Evolutionary conservation across 2,113 vertebrate species (phyloP).

Genomic region (Oncorhynchus nerka): DNA sequence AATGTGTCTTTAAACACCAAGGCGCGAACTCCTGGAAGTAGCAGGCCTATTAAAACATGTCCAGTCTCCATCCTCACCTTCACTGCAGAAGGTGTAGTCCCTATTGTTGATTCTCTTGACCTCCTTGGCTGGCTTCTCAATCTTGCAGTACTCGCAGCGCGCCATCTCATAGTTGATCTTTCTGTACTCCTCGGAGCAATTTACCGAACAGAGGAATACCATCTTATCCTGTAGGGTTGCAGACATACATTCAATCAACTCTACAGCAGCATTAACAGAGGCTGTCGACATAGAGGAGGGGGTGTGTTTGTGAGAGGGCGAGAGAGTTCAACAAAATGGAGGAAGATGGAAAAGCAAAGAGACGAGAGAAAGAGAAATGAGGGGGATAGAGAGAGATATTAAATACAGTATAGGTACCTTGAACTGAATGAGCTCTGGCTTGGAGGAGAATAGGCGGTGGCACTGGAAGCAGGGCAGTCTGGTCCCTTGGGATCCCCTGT

Average conservation of each 20-base stretch:
- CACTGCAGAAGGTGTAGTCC: constrained; percentile 92
- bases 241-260: constrained; percentile 12
- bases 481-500: constrained; percentile 4
- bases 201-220: constrained; percentile 85
- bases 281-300: neutral
- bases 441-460: constrained; percentile 75
- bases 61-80: constrained; percentile 74
- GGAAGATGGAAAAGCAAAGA: too few species aligned
- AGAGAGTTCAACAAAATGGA: neutral
- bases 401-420: constrained; percentile 75
- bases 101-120: constrained; percentile 82
- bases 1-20: too few species aligned
- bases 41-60: too few species aligned
- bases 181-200: constrained; percentile 89
- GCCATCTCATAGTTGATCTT: constrained; percentile 81
- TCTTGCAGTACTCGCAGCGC: constrained; percentile 92
- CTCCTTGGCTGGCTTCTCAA: constrained; percentile 88
- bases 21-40: too few species aligned
- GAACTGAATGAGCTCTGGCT: constrained; percentile 88
- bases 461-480: constrained; percentile 88
- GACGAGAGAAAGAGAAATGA: too few species aligned
- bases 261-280: neutral
- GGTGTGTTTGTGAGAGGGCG: neutral
- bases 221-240: constrained; percentile 81
- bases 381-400: neutral